Base-by-base conservation (phyloP, 1,140 invertebrate species). In the Vanessa atalanta region DNA sequence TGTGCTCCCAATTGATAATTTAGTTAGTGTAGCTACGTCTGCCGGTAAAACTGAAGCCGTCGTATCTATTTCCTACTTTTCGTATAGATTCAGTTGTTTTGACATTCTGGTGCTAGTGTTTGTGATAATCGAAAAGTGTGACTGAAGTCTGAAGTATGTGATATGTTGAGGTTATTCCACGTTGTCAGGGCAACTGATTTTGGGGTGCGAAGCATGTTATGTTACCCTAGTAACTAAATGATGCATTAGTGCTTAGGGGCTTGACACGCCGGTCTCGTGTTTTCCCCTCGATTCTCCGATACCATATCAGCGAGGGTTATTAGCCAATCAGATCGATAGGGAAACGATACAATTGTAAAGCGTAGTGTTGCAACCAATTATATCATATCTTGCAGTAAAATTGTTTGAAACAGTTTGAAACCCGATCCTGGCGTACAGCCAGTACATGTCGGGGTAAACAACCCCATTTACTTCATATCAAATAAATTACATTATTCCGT, bases 1-100 rank as follows among this genome's bases (percentile, higher is more conserved):
- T 87, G 88, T 85, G 84, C 68, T 84, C 84, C 83, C 85, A 80
- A 85, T 88, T 88, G 88, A 90, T 90, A 90, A 91, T 91, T 90
- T 82, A 89, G 89, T 90, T 89, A 85, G 87, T 84, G 75, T 70
- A 77, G 81, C 78, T 81, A 78, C 82, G 80, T 76, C 83, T 82
- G 75, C 82, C 86, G 86, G 83, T 81, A 76, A 79, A 83, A 80
- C 81, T 81, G 81, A 79, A 75, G 76, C 76, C 8, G 7, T 11
- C 15, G 15, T 75, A 57, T 57, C 53, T 64, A 75, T 68, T 72
- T 74, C 72, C 72, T 74, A 69, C 69, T 75, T 71, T 73, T 26
- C 31, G 15, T n/a, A 23, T 48, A 63, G n/a, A 64, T 23, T 12
- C 50, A 26, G 14, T 47, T 71, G 26, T 71, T 65, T 66, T 63